phyloP scores from a whole-genome alignment of 2,113 vertebrate species.

The Ranitomeya variabilis region DNA sequence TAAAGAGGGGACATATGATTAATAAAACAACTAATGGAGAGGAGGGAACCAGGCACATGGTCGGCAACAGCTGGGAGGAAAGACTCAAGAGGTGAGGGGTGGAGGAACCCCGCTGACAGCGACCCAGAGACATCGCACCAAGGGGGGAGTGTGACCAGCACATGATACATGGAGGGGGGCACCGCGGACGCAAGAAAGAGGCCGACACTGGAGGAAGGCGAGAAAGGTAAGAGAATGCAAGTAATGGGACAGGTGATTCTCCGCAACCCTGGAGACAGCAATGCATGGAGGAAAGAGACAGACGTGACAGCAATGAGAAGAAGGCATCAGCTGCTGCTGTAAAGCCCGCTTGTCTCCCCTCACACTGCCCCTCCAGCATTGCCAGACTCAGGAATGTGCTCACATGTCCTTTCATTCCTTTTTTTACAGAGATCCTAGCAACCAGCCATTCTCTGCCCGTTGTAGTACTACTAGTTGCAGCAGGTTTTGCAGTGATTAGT shows the following conservation, averaged over 20 bases:
- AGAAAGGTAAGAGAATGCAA: not conserved
- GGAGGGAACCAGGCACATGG: not conserved
- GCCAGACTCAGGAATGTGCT: not conserved
- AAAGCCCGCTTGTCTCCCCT: constrained; percentile 1
- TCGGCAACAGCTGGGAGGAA: not conserved
- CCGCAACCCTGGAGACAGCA: not conserved
- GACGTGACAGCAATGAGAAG: constrained; percentile 23
- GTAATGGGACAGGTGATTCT: not conserved
- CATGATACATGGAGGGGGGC: constrained; percentile 41
- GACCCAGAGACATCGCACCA: not conserved
- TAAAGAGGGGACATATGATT: not conserved
- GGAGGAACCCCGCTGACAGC: constrained; percentile 22
- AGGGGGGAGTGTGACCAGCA: constrained; percentile 40
- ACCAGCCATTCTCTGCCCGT: not conserved
- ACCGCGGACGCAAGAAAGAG: not conserved
- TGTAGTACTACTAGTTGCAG: not conserved
- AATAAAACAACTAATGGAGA: not conserved
- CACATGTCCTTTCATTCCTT: not conserved
- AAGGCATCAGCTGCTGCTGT: not conserved
- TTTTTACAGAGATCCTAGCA: not conserved
- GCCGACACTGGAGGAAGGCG: not conserved
- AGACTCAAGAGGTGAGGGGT: constrained; percentile 7
- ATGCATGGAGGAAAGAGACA: not conserved
- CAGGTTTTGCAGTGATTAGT: not conserved
- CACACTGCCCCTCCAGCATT: not conserved